Percentiles rank a stretch among this genome's conserved stretches.
Evolutionary conservation across 1,140 invertebrate species (phyloP).

Genomic region (Cotesia vestalis): DNA sequence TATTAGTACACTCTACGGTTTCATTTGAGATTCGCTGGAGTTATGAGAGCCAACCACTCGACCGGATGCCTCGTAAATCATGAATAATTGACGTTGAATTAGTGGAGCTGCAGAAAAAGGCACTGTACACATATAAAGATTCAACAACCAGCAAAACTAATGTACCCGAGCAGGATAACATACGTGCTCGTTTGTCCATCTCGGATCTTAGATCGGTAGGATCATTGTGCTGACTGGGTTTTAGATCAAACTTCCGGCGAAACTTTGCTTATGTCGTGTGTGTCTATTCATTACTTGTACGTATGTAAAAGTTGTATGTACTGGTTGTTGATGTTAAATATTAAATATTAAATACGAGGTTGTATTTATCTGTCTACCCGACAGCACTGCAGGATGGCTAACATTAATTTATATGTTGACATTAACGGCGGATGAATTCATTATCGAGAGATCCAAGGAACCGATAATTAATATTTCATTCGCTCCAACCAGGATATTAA

Average conservation of each 20-base stretch:
- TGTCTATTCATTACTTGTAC: background rate
- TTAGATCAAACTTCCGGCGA: slow-evolving; percentile 27
- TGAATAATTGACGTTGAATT: slow-evolving; percentile 45
- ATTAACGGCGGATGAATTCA: slow-evolving; percentile 9
- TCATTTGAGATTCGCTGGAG: slow-evolving; percentile 5
- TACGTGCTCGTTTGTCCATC: slow-evolving; percentile 29
- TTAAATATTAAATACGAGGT: background rate
- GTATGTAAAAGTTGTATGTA: too few species aligned
- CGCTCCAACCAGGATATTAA: slow-evolving; percentile 30
- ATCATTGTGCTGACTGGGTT: slow-evolving; percentile 15
- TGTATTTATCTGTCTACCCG: background rate
- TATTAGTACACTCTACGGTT: too few species aligned
- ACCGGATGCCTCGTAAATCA: slow-evolving; percentile 39
- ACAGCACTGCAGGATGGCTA: background rate
- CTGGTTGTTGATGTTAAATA: background rate
- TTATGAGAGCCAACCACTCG: slow-evolving; percentile 20
- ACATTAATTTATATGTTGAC: slow-evolving; percentile 11
- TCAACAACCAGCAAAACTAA: background rate
- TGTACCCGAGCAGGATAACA: slow-evolving; percentile 11
- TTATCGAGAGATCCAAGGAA: too few species aligned
- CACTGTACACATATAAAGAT: slow-evolving; percentile 23
- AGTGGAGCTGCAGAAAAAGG: slow-evolving; percentile 33
- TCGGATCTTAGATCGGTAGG: slow-evolving; percentile 3
- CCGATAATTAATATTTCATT: slow-evolving; percentile 9
- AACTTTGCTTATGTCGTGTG: background rate